Base-by-base conservation (phyloP, 2,888 invertebrate genomes). In the Cephus sareptanus region DNA sequence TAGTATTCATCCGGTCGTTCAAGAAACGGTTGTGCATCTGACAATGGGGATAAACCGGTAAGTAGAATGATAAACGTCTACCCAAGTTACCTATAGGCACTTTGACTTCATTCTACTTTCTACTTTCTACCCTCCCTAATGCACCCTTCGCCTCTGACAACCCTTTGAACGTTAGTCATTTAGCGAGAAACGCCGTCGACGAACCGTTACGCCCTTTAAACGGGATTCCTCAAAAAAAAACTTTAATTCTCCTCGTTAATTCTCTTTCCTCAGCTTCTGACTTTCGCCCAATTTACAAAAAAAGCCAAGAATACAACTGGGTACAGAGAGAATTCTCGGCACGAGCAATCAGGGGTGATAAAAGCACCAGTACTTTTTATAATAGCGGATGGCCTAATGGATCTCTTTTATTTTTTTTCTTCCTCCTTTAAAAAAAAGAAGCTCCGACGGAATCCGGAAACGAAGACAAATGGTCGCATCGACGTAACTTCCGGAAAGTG, bases 31-130 rank as follows among this genome's bases (percentile, higher is more conserved):
- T 30, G 69, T 75, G 77, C 80, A 31, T 30, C 35, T 40, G 70
- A 80, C 81, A 82, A 80, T 76, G 74, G 76, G 79, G 77, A 81
- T 80, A 79, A 37, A 56, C 76, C 81, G 79, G 77, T 76, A 69
- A 75, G 83, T 85, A 85, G 31, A 71, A 71, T 34, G 71, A 71
- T 34, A 31, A 71, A 71, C 31, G 33, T 34, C 56, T 56, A 56
- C 23, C 56, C 9, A 56, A 56, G 56, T 56, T 56, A 9, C 56
- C 56, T 56, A 56, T 56, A 56, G 23, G 23, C 9, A 56, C 23
- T 56, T 56, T 56, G 15, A 56, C 56, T 56, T 56, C 56, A 23
- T 56, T 56, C 23, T 23, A 56, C 56, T 56, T 56, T 56, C 56
- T 23, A 23, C 56, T 56, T 23, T 56, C 23, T 40, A 15, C 40